These are phyloP conservation scores for Rotaria macrura DNA, from an alignment of 2,888 invertebrate genomes.

Conservation along the genomic window DNA sequence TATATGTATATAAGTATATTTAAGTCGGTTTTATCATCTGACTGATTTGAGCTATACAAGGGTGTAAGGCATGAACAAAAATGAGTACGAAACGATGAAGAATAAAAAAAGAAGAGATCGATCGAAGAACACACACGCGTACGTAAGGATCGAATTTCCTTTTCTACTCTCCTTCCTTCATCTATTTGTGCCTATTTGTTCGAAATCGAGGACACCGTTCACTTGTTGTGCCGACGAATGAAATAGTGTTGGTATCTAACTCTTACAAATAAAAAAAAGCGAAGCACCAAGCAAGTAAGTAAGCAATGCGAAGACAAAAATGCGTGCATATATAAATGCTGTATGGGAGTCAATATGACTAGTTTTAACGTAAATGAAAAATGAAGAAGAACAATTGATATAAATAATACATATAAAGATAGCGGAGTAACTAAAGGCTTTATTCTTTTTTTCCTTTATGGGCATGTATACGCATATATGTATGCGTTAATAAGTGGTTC, in stretches of 20 bases:
- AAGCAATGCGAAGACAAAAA: neutral
- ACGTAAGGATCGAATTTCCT: slow-evolving; percentile 12
- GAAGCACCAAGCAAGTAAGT: neutral
- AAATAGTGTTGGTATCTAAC: neutral
- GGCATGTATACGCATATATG: neutral
- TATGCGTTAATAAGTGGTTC: neutral
- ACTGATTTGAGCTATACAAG: neutral
- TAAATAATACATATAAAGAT: neutral
- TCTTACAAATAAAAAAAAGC: neutral
- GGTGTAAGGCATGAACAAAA: neutral
- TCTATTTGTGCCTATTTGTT: neutral
- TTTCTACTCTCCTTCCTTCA: neutral
- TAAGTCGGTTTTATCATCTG: neutral
- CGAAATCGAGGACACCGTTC: neutral
- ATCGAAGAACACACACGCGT: neutral
- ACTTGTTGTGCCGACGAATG: slow-evolving; percentile 3
- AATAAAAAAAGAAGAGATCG: neutral
- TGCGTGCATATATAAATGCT: neutral
- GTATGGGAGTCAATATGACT: neutral
- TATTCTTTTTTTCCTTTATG: neutral
- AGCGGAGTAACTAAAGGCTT: neutral
- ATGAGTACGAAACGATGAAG: neutral
- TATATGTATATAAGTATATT: neutral
- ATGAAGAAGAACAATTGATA: neutral
- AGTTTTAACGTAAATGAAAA: neutral